Evolutionary conservation across 1,140 invertebrate genomes (phyloP), one percentile per base, ranked within the genome.

Genomic region (Aleiodes sp.): DNA sequence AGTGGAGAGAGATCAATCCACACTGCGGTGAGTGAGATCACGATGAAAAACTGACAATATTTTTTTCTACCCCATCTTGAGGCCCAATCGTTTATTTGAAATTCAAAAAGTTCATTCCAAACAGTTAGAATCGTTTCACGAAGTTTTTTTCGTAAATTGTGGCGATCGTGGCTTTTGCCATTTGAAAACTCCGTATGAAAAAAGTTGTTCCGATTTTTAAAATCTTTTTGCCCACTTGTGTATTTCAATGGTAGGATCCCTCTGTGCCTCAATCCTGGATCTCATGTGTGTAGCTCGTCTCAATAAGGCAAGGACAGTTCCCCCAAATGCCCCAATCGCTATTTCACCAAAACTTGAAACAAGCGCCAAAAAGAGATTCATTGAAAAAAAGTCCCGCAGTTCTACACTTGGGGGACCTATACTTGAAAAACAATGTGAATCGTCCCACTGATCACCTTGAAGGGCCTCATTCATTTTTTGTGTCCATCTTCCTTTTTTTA

Each of bases 341-440:
- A 59, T 59, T 59, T 59, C 28, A 59, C 56, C 56, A 24, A 52
- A 52, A 52, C 56, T n/a, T 31, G 24, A 31, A 59, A 59, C 56
- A 59, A 59, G 28, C 56, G 56, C 56, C 56, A 59, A 59, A 29
- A n/a, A 14, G 56, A 16, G 12, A 7, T 0, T 1, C 56, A 14
- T 12, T 31, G 14, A 31, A 31, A 59, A 59, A 59, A 59, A 14
- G 12, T 59, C 9, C 28, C 28, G 56, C 28, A 26, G n/a, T n/a
- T n/a, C n/a, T n/a, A n/a, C n/a, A n/a, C n/a, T n/a, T 24, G 12
- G 46, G 28, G 56, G n/a, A n/a, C 56, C 26, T 52, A 52, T 43
- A 43, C 39, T 16, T 43, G 39, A 43, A 43, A 43, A 43, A 43
- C 39, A 43, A 43, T 43, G 39, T 43, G 39, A 43, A 43, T 43